Evolutionary conservation across 2,888 invertebrate species (phyloP).

Genomic region (Sepiola atlantica): DNA sequence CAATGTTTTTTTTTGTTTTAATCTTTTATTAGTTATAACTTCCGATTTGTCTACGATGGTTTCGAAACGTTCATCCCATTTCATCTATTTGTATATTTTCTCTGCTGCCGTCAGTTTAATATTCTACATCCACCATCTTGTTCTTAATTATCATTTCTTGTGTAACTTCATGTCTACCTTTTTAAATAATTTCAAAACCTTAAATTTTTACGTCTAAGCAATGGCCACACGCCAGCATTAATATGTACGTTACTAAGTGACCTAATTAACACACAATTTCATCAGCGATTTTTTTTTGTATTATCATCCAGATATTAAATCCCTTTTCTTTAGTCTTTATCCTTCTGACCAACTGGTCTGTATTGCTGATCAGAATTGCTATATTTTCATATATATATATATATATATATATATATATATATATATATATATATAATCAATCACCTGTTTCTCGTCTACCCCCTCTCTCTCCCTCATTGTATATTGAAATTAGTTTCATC

Average conservation of each 20-base stretch:
- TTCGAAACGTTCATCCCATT: background rate
- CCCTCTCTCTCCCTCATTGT: too few relatives aligned
- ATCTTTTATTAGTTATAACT: background rate
- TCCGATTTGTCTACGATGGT: background rate
- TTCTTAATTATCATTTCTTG: constrained; percentile 17
- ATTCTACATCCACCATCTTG: background rate
- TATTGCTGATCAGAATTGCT: too few relatives aligned
- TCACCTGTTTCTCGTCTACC: too few relatives aligned
- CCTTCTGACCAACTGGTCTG: background rate
- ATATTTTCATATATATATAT: too few relatives aligned
- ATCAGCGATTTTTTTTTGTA: background rate
- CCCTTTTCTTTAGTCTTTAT: background rate
- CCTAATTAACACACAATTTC: background rate
- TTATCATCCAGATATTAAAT: background rate
- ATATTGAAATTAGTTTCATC: background rate
- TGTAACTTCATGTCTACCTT: background rate
- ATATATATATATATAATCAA: too few relatives aligned
- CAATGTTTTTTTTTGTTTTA: background rate
- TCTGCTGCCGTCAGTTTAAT: background rate
- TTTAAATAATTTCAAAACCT: background rate
- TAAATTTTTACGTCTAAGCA: background rate
- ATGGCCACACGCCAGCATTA: background rate
- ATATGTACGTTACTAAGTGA: background rate
- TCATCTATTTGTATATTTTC: background rate
- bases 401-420: too few relatives aligned